Evolutionary conservation across 2,888 invertebrate genomes (phyloP), one percentile per base, ranked within the genome.

Genomic region (Periphyllus acericola): DNA sequence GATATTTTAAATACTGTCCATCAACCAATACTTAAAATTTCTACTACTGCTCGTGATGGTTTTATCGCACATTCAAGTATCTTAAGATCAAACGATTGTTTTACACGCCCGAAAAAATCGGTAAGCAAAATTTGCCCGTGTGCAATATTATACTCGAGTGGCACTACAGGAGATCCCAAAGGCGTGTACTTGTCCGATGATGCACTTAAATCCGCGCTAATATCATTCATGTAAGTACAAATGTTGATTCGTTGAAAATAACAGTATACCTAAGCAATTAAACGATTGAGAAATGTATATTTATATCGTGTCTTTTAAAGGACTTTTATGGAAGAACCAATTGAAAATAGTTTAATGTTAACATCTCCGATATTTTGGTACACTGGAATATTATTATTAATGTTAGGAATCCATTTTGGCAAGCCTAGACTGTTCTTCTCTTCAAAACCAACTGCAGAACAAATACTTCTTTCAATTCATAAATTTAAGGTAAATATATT

Each of bases 351-450:
- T 46, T 84, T 76, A 29, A 76, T 84, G 66, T 75, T 21, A 0
- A 60, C 75, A 3, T 60, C 66, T 25, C 75, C 75, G 8, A 11
- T 66, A 60, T 76, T 76, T 40, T 84, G 75, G 83, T 76, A 76
- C 32, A 32, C 75, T 3, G 75, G 66, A 29, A 8, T 76, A 0
- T 3, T 76, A 40, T 76, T 76, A 19, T 32, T 76, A 25, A 32
- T 84, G 66, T 32, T 84, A 0, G 40, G 40, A 21, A 40, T 84
- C 21, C 75, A 84, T 76, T 83, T 32, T 36, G 83, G 75, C 14
- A 84, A 84, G 25, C 83, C 83, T 9, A 66, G 75, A 55, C 25
- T 84, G 9, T 84, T 84, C 32, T 76, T 84, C n/a, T 84, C 75
- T 3, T 5, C 66, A 9, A 40, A 66, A 0, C 46, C 83, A 8